Evolutionary conservation across 1,140 invertebrate species (phyloP).

Genomic region (Odontomachus brunneus): DNA sequence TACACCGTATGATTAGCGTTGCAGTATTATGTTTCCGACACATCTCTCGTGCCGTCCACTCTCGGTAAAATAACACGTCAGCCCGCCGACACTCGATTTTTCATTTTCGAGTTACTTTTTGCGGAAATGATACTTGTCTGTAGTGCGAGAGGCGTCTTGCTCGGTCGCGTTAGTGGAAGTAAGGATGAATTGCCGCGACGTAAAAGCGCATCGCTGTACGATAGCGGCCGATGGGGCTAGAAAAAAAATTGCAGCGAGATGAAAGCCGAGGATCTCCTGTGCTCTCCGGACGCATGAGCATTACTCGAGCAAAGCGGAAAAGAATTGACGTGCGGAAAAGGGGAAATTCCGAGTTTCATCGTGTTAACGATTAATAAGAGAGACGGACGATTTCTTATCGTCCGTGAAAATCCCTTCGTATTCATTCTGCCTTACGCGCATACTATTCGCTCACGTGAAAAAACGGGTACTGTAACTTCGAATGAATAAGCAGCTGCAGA

Average conservation of each 20-base stretch:
- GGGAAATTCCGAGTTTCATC: slow-evolving; percentile 39
- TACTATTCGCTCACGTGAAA: not conserved
- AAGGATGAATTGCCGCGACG: slow-evolving; percentile 65
- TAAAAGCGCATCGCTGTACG: slow-evolving; percentile 63
- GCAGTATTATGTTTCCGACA: slow-evolving; percentile 32
- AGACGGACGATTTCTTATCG: slow-evolving; percentile 37
- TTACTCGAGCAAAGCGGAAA: slow-evolving; percentile 39
- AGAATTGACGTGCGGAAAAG: slow-evolving; percentile 59
- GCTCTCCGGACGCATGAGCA: not conserved
- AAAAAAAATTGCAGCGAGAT: slow-evolving; percentile 62
- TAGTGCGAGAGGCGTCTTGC: slow-evolving; percentile 16
- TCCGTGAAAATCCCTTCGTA: slow-evolving; percentile 14
- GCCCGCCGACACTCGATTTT: slow-evolving; percentile 62
- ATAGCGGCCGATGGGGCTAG: slow-evolving; percentile 27
- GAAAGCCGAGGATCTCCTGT: slow-evolving; percentile 59
- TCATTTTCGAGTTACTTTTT: slow-evolving; percentile 65
- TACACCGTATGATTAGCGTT: slow-evolving; percentile 28
- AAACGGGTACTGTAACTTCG: slow-evolving; percentile 46
- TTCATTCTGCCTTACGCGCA: slow-evolving; percentile 29
- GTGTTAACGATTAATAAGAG: slow-evolving; percentile 67
- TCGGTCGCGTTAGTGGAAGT: slow-evolving; percentile 54
- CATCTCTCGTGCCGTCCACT: slow-evolving; percentile 19
- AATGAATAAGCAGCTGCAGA: no score
- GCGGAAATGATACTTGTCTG: slow-evolving; percentile 34
- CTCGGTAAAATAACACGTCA: slow-evolving; percentile 43